These are phyloP conservation scores for Zaprionus obscuricornis DNA, from an alignment of 2,888 invertebrate genomes.

Conservation along the genomic window DNA sequence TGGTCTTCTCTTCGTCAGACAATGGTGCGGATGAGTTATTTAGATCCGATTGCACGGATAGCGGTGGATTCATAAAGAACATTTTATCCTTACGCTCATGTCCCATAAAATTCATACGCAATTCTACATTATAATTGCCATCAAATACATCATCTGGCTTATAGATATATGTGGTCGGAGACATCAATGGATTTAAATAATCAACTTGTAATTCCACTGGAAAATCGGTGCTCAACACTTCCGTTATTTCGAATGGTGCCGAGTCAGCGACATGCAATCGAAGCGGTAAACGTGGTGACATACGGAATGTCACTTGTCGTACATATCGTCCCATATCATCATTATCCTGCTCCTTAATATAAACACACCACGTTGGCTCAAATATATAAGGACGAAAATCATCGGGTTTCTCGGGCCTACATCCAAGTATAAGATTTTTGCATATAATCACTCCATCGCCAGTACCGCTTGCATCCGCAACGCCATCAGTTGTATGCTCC, in stretches of 20 bases:
- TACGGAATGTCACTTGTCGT: slow-evolving; percentile 50
- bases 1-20: neutral
- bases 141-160: slow-evolving; percentile 49
- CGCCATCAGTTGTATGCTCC: slow-evolving; percentile 1
- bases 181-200: slow-evolving; percentile 46
- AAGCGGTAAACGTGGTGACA: slow-evolving; percentile 55
- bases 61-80: slow-evolving; percentile 59
- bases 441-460: slow-evolving; percentile 45
- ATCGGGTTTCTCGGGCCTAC: slow-evolving; percentile 53
- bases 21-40: slow-evolving; percentile 5
- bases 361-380: slow-evolving; percentile 65
- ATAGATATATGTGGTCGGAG: slow-evolving; percentile 56
- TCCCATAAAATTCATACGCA: slow-evolving; percentile 47
- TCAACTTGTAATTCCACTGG: slow-evolving; percentile 44
- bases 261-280: slow-evolving; percentile 47
- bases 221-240: slow-evolving; percentile 53
- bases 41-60: slow-evolving; percentile 24
- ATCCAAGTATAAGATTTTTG: slow-evolving; percentile 51
- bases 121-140: slow-evolving; percentile 43
- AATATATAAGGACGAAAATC: slow-evolving; percentile 41
- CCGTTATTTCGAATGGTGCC: slow-evolving; percentile 50
- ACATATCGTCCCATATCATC: slow-evolving; percentile 52
- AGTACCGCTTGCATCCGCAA: neutral
- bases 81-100: slow-evolving; percentile 56
- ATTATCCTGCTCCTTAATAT: slow-evolving; percentile 34